Conservation (phyloP, 2,797 vertebrate species). For the Sebastes jordani region DNA sequence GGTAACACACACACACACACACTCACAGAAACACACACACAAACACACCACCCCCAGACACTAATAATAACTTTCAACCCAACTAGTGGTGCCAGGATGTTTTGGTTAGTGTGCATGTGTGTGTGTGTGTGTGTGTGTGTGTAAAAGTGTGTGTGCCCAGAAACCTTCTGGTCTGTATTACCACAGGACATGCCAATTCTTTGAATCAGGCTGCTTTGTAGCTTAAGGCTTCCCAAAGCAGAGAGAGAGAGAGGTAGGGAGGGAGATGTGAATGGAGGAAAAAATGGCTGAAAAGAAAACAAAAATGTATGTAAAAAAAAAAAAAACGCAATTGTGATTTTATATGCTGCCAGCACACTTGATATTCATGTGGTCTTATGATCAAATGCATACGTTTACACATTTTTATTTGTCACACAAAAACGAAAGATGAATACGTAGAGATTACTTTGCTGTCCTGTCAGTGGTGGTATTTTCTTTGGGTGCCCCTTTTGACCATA, state of each 20-base stretch:
- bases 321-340: not conserved
- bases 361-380: not conserved
- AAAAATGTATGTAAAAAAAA: conserved; percentile 14
- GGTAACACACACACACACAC: conserved; percentile 28
- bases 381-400: not conserved
- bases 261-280: conserved; percentile 34
- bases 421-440: not conserved
- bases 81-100: conserved; percentile 69
- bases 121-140: not conserved
- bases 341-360: not conserved
- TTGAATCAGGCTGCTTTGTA: conserved; percentile 70
- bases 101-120: conserved; percentile 56
- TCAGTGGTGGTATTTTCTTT: conserved; percentile 29
- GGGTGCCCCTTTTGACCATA: conserved; percentile 27
- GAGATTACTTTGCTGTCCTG: not conserved
- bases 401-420: not conserved
- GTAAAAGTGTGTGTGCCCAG: conserved; percentile 16
- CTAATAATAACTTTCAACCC: conserved; percentile 76
- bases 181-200: conserved; percentile 75
- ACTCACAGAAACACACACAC: conserved; percentile 4
- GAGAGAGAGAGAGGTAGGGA: conserved; percentile 22
- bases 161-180: conserved; percentile 83
- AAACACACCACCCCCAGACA: conserved; percentile 57
- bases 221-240: conserved; percentile 52
- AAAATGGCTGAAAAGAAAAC: conserved; percentile 21